Conservation (phyloP, 2,113 vertebrate species). For the Acanthisitta chloris region DNA sequence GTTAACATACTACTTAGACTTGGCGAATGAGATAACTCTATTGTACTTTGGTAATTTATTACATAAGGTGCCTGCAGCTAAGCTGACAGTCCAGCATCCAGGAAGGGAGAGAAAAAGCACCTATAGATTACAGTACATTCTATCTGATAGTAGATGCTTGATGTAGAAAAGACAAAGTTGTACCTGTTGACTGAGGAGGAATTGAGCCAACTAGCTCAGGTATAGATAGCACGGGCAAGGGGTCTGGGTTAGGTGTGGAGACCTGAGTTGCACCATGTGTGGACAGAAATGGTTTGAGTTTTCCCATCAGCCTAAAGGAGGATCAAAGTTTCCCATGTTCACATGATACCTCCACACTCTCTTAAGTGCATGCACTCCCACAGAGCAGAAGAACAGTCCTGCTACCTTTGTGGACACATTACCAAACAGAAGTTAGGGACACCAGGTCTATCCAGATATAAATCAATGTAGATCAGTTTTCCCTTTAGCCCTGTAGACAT, state of each 20-base stretch:
- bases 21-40: neutral
- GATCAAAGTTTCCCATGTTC: neutral
- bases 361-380: neutral
- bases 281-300: neutral
- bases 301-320: neutral
- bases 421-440: neutral
- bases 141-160: neutral
- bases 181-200: neutral
- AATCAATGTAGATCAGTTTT: neutral
- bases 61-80: neutral
- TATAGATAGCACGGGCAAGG: neutral
- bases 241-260: neutral
- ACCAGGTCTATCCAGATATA: neutral
- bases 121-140: neutral
- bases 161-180: neutral
- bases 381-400: neutral
- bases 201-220: neutral
- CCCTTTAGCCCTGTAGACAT: neutral
- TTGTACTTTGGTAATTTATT: neutral
- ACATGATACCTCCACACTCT: neutral
- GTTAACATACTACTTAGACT: neutral
- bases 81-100: neutral
- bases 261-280: neutral
- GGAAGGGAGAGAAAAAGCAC: neutral
- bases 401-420: neutral